phyloP scores from a whole-genome alignment of 2,113 vertebrate species.

The Scolopax mira region DNA sequence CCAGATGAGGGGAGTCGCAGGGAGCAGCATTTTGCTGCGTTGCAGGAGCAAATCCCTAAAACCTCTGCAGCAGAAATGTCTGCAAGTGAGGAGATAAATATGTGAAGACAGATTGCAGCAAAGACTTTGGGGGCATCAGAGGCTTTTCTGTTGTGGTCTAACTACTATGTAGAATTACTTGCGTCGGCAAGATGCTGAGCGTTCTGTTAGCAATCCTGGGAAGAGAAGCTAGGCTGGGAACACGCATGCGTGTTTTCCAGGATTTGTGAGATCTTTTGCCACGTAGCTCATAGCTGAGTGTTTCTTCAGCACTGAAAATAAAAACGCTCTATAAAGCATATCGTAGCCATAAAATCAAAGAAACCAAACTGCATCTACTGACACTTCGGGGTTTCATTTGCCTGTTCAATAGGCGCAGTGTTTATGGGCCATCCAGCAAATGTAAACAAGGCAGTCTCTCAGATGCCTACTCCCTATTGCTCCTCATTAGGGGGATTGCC shows the following conservation, averaged over 20 bases:
- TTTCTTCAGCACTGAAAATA: background rate
- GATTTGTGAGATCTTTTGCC: background rate
- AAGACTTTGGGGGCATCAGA: slow-evolving; percentile 2
- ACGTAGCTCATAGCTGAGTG: background rate
- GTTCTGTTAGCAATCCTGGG: background rate
- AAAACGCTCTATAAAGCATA: slow-evolving; percentile 5
- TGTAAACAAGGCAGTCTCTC: background rate
- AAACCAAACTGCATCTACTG: background rate
- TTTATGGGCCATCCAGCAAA: background rate
- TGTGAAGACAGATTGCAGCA: slow-evolving; percentile 22
- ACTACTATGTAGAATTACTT: background rate
- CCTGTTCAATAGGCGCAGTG: background rate
- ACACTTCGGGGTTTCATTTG: background rate
- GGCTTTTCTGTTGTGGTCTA: background rate
- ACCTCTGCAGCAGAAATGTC: slow-evolving; percentile 40
- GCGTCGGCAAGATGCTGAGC: background rate
- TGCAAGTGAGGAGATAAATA: slow-evolving; percentile 57
- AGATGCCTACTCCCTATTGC: background rate
- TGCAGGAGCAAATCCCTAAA: slow-evolving; percentile 60
- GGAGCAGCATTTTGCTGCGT: slow-evolving; percentile 54
- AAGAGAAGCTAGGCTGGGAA: background rate
- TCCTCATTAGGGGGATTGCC: background rate
- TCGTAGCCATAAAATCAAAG: background rate
- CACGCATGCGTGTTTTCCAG: background rate
- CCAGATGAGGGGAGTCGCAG: slow-evolving; percentile 7